phyloP scores from a whole-genome alignment of 2,797 vertebrate genomes.

The Acanthis flammea region DNA sequence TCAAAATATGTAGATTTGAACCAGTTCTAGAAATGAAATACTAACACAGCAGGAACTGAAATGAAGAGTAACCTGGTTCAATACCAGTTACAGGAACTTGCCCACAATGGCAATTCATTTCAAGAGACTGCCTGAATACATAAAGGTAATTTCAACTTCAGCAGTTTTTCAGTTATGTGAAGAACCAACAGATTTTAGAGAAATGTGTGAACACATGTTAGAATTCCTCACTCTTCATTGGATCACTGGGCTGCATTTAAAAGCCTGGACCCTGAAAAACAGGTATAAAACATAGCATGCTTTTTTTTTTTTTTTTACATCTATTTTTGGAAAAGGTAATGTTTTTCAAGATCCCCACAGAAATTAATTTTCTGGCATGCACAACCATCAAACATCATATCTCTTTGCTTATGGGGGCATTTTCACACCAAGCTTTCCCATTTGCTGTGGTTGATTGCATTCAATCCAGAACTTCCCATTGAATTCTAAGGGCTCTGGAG shows the following conservation, averaged over 20 bases:
- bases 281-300: neutral
- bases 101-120: neutral
- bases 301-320: neutral
- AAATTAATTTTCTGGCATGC: neutral
- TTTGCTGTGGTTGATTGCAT: neutral
- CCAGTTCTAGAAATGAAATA: neutral
- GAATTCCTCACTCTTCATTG: neutral
- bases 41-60: neutral
- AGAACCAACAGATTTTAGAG: neutral
- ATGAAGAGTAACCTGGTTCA: neutral
- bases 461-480: neutral
- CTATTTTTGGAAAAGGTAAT: neutral
- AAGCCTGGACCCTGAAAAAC: neutral
- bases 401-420: neutral
- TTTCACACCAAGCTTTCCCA: neutral
- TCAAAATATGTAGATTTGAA: neutral
- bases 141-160: neutral
- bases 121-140: neutral
- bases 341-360: neutral
- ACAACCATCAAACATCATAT: neutral
- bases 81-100: neutral
- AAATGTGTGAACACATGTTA: neutral
- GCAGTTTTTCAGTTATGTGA: neutral
- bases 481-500: neutral
- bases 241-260: neutral